Base-by-base conservation (phyloP, 2,888 invertebrate genomes). In the Zaprionus obscuricornis region DNA sequence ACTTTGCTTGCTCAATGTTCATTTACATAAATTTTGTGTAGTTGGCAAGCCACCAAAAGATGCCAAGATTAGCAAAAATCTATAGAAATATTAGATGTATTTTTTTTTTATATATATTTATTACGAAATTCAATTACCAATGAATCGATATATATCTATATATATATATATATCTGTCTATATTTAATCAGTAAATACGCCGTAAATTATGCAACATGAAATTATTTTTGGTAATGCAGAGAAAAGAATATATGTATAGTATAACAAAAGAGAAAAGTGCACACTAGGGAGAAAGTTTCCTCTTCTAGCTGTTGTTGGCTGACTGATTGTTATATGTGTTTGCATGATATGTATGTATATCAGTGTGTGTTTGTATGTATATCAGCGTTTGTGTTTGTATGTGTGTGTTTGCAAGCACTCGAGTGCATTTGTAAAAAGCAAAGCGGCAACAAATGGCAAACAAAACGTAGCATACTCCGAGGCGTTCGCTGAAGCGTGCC, bases 381-480 rank as follows among this genome's bases (percentile, higher is more conserved):
- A 27, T 14, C 13, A 3, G 7, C 16, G 3, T 52, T 43, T 31
- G 14, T 14, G 36, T 42, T 18, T 31, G 22, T 4, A 17, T n/a
- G 16, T 11, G 18, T 36, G 24, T 10, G 1, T 29, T 27, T 6
- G 24, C 11, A 40, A 20, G 22, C 59, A 50, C 42, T 67, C 33
- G 49, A 59, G 73, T 66, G 60, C 42, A 68, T 29, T 52, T 11
- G 26, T 17, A 17, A n/a, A 29, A 36, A 46, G 40, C 40, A 67
- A 60, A 77, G 72, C 51, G 85, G 47, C 58, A 79, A 79, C 79
- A 85, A 78, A 71, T 71, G 58, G 68, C 72, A 64, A 85, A 78
- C 84, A 78, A 85, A 83, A 68, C 85, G 84, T 62, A 55, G 65
- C 79, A 67, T 40, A 58, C 66, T 50, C 22, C 6, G 31, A 37